phyloP scores from a whole-genome alignment of 2,113 vertebrate species.

The Callaeas wilsoni region DNA sequence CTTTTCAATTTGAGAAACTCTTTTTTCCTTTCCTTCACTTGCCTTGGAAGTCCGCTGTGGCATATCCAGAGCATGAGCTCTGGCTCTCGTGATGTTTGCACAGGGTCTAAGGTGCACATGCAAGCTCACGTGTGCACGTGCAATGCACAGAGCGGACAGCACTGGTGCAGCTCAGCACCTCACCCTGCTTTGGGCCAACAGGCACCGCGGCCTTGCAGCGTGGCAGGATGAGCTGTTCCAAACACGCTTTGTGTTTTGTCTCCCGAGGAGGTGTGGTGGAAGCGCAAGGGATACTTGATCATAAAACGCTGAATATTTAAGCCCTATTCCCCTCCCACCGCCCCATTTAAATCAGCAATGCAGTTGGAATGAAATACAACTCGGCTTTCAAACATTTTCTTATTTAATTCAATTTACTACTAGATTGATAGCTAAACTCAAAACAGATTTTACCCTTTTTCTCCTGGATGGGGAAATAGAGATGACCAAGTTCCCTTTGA shows the following conservation, averaged over 20 bases:
- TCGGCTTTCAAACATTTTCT: slow-evolving; percentile 61
- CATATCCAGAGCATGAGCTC: neutral
- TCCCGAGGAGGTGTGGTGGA: slow-evolving; percentile 23
- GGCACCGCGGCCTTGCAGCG: neutral
- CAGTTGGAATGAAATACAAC: slow-evolving; percentile 51
- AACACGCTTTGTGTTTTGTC: neutral
- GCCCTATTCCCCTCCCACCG: neutral
- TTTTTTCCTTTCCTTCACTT: neutral
- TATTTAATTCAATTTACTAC: slow-evolving; percentile 64
- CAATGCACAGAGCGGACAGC: neutral
- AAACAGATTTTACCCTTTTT: slow-evolving; percentile 53
- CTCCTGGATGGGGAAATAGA: neutral
- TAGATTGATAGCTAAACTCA: slow-evolving; percentile 60
- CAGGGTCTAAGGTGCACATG: neutral
- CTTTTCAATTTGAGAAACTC: neutral
- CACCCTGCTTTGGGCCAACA: neutral
- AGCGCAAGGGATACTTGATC: slow-evolving; percentile 17
- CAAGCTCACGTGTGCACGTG: neutral
- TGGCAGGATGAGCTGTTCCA: neutral
- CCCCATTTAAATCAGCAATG: slow-evolving; percentile 36
- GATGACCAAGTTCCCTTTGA: slow-evolving; percentile 48
- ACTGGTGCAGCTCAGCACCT: neutral
- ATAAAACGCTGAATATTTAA: slow-evolving; percentile 54
- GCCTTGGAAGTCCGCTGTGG: neutral
- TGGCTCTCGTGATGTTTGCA: neutral